Percentiles rank a stretch among this genome's conserved stretches.
phyloP scores from a whole-genome alignment of 2,888 invertebrate genomes.

The Thyatira batis region DNA sequence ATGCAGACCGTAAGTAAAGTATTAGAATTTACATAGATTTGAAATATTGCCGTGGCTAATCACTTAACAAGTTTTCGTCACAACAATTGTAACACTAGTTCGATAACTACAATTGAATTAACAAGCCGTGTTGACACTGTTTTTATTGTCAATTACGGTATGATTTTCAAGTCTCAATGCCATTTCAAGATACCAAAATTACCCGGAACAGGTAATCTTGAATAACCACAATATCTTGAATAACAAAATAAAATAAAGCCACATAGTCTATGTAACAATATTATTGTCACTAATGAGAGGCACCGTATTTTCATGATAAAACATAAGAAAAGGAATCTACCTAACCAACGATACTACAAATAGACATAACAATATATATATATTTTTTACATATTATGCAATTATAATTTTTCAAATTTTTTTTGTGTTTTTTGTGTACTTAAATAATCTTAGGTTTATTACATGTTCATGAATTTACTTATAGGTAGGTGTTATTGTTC shows the following conservation, averaged over 20 bases:
- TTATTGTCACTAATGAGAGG: too few relatives aligned
- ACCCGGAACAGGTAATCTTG: not conserved
- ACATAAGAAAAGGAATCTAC: too few relatives aligned
- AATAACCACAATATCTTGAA: not conserved
- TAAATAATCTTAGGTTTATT: too few relatives aligned
- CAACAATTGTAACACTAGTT: slow-evolving; percentile 22
- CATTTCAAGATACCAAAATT: slow-evolving; percentile 19
- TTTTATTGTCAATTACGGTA: slow-evolving; percentile 42
- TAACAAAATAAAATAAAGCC: too few relatives aligned
- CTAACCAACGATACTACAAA: too few relatives aligned
- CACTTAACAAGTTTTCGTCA: slow-evolving; percentile 38
- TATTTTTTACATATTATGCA: too few relatives aligned
- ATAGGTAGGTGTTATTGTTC: slow-evolving; percentile 14
- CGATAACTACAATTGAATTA: slow-evolving; percentile 16
- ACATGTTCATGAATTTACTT: slow-evolving; percentile 13
- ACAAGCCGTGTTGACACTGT: slow-evolving; percentile 33
- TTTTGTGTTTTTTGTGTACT: too few relatives aligned
- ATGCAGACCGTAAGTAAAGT: not conserved
- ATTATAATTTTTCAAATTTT: too few relatives aligned
- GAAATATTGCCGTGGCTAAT: slow-evolving; percentile 32
- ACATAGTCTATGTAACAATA: too few relatives aligned
- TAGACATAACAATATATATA: too few relatives aligned
- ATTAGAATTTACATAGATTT: slow-evolving; percentile 14
- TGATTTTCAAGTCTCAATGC: slow-evolving; percentile 59
- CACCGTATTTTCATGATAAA: too few relatives aligned